Evolutionary conservation across 2,797 vertebrate species (phyloP).

Genomic region (Sebastes matsubarae): DNA sequence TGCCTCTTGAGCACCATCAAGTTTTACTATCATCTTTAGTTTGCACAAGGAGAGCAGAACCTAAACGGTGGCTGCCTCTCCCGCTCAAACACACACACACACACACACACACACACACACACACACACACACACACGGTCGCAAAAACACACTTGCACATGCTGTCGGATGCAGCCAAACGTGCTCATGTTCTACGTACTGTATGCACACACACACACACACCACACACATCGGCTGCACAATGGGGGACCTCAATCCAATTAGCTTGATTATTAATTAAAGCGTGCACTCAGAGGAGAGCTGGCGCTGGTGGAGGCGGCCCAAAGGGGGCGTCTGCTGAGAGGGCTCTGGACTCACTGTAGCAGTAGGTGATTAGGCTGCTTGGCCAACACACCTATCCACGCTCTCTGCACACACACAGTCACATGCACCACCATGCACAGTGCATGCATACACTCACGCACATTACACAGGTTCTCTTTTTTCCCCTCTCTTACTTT

Average conservation of each 20-base stretch:
- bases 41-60: conserved; percentile 57
- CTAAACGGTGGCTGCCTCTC: conserved; percentile 48
- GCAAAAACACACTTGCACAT: conserved; percentile 16
- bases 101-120: not conserved
- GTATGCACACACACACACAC: not conserved
- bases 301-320: conserved; percentile 59
- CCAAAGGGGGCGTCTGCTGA: conserved; percentile 74
- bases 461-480: not conserved
- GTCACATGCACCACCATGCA: not conserved
- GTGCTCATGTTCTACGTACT: conserved; percentile 33
- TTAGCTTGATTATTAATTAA: conserved; percentile 85
- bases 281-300: conserved; percentile 74
- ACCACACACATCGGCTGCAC: conserved; percentile 35
- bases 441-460: not conserved
- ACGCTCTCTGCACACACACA: conserved; percentile 14
- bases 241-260: conserved; percentile 77
- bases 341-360: conserved; percentile 67
- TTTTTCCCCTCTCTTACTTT: not conserved
- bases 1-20: conserved; percentile 74
- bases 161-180: conserved; percentile 24
- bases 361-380: conserved; percentile 73
- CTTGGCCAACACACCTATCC: conserved; percentile 43
- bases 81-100: conserved; percentile 6
- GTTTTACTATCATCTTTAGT: conserved; percentile 74
- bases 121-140: not conserved